A percentile compares a stretch with the other conserved stretches of the same genome.
These are phyloP conservation scores for Beris chalybata DNA, from an alignment of 2,888 invertebrate species.

Conservation along the genomic window DNA sequence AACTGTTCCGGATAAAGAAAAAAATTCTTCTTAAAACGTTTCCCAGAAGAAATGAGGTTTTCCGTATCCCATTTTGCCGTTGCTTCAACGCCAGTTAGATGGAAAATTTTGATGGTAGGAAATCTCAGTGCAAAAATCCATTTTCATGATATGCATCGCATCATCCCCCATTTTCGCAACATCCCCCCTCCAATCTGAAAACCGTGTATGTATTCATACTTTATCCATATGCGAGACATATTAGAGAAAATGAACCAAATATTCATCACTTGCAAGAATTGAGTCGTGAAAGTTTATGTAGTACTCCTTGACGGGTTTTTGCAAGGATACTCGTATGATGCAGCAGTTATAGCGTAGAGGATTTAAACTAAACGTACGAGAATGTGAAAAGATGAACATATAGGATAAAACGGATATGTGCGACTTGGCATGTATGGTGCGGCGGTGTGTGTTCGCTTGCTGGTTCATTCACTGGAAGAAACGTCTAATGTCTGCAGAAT, in stretches of 20 bases:
- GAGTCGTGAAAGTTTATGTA: conserved; percentile 30
- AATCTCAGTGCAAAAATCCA: conserved; percentile 35
- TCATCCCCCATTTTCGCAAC: background rate
- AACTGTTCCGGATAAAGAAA: conserved; percentile 14
- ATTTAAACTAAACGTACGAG: conserved; percentile 3
- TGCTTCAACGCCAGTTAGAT: conserved; percentile 18
- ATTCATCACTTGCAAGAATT: conserved; percentile 34
- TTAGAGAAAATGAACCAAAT: conserved; percentile 35
- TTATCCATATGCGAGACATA: conserved; percentile 14
- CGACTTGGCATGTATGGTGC: background rate
- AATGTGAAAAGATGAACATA: conserved; percentile 5
- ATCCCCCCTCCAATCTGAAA: background rate
- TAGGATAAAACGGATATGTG: background rate
- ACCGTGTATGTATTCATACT: conserved; percentile 14
- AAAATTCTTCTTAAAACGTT: conserved; percentile 32
- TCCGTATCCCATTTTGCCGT: conserved; percentile 20
- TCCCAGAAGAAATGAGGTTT: conserved; percentile 34
- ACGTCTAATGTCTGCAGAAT: conserved; percentile 32
- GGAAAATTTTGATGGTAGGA: conserved; percentile 23
- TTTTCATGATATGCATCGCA: conserved; percentile 35
- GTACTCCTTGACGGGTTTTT: background rate
- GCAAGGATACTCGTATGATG: too few species aligned
- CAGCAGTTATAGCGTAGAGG: background rate
- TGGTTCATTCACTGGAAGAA: conserved; percentile 28
- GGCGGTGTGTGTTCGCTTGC: background rate